A percentile compares a stretch with the other conserved stretches of the same genome.
phyloP scores from a whole-genome alignment of 2,797 vertebrate species.

The Sebastes oblongus region DNA sequence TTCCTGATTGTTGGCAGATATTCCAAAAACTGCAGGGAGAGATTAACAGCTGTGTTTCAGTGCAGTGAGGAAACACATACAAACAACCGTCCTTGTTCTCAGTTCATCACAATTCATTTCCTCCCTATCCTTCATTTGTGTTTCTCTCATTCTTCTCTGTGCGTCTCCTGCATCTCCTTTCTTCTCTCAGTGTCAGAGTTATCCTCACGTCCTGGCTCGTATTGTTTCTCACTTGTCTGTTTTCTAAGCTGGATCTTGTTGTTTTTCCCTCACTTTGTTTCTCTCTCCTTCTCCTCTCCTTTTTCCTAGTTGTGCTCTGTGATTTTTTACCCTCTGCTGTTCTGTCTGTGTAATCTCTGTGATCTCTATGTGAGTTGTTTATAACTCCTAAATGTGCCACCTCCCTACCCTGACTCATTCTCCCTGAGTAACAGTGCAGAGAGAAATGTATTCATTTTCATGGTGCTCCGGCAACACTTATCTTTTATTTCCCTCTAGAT shows the following conservation, averaged over 20 bases:
- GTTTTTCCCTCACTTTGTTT: constrained; percentile 18
- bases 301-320: constrained; percentile 32
- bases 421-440: constrained; percentile 57
- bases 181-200: constrained; percentile 30
- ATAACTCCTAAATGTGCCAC: constrained; percentile 72
- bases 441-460: constrained; percentile 64
- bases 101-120: constrained; percentile 3
- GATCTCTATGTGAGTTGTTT: constrained; percentile 67
- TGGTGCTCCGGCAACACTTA: constrained; percentile 49
- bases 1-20: neutral
- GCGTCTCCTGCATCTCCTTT: constrained; percentile 20
- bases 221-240: constrained; percentile 30
- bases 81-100: constrained; percentile 19
- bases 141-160: neutral
- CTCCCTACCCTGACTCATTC: constrained; percentile 58
- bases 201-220: constrained; percentile 31
- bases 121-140: neutral
- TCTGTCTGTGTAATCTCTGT: constrained; percentile 62
- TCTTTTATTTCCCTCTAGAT: constrained; percentile 73
- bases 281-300: constrained; percentile 5
- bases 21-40: neutral
- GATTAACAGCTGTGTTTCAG: constrained; percentile 21
- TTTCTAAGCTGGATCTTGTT: constrained; percentile 40
- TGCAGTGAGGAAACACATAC: neutral
- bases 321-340: constrained; percentile 49